These are phyloP conservation scores for Rotaria magnacalcarata DNA, from an alignment of 2,888 invertebrate genomes.

Conservation along the genomic window DNA sequence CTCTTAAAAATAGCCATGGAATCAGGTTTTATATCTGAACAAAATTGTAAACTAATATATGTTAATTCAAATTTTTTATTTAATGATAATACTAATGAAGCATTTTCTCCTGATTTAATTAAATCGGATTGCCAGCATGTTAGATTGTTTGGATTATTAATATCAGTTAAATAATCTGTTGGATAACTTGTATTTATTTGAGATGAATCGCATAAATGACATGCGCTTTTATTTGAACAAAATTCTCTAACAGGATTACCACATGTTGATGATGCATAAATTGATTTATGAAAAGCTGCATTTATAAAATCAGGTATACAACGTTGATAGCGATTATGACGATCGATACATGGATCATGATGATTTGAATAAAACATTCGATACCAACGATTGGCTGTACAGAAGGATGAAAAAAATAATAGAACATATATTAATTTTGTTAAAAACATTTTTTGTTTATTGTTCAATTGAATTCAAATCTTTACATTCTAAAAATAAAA, in stretches of 20 bases:
- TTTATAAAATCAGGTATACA: conserved; percentile 46
- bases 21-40: conserved; percentile 66
- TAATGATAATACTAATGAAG: conserved; percentile 81
- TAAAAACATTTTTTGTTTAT: not conserved
- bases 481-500: not conserved
- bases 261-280: conserved; percentile 44
- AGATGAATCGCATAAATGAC: conserved; percentile 41
- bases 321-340: conserved; percentile 38
- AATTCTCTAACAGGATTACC: conserved; percentile 39
- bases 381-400: conserved; percentile 33
- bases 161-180: conserved; percentile 39
- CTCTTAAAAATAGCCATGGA: conserved; percentile 95
- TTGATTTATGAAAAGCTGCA: conserved; percentile 40
- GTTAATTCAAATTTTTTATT: conserved; percentile 95
- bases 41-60: conserved; percentile 79
- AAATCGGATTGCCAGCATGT: conserved; percentile 45
- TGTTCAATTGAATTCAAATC: not conserved
- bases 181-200: not conserved
- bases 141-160: conserved; percentile 39
- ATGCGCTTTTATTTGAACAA: conserved; percentile 36
- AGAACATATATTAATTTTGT: not conserved
- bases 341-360: conserved; percentile 44
- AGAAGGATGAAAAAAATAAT: not conserved
- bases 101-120: conserved; percentile 65
- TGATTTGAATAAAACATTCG: conserved; percentile 28